phyloP scores from a whole-genome alignment of 2,797 vertebrate species.

The Myotis findleyi region DNA sequence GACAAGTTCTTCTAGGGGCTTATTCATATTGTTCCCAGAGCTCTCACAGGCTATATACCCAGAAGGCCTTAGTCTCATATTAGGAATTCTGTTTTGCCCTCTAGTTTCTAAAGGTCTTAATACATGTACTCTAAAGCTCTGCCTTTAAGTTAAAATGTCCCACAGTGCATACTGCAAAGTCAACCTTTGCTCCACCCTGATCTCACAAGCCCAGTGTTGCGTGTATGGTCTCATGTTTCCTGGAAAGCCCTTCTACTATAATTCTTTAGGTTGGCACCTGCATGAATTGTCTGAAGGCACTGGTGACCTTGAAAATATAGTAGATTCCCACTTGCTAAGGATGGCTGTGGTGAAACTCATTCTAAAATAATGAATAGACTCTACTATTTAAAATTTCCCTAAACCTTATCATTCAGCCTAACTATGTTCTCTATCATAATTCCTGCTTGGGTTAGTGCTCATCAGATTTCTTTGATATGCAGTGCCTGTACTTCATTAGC shows the following conservation, averaged over 20 bases:
- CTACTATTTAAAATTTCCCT: not conserved
- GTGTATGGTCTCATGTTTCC: not conserved
- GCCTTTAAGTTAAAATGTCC: not conserved
- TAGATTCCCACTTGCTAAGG: not conserved
- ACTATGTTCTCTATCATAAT: not conserved
- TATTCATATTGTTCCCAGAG: not conserved
- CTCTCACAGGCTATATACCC: not conserved
- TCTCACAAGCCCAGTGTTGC: not conserved
- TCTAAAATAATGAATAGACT: not conserved
- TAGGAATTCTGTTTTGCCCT: not conserved
- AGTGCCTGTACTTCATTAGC: not conserved
- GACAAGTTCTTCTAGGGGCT: not conserved
- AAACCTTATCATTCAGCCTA: not conserved
- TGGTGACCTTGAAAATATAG: not conserved
- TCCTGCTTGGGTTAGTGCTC: not conserved
- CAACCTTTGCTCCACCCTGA: not conserved
- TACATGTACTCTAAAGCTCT: not conserved
- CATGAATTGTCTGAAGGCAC: slow-evolving; percentile 9
- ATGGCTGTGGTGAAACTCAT: not conserved
- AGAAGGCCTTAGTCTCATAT: not conserved
- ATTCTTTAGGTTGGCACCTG: not conserved
- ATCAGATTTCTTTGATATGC: not conserved
- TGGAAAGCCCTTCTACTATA: not conserved
- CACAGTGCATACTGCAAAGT: not conserved
- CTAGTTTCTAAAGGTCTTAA: not conserved